phyloP scores from a whole-genome alignment of 2,888 invertebrate species.

The Peribatodes rhomboidaria region DNA sequence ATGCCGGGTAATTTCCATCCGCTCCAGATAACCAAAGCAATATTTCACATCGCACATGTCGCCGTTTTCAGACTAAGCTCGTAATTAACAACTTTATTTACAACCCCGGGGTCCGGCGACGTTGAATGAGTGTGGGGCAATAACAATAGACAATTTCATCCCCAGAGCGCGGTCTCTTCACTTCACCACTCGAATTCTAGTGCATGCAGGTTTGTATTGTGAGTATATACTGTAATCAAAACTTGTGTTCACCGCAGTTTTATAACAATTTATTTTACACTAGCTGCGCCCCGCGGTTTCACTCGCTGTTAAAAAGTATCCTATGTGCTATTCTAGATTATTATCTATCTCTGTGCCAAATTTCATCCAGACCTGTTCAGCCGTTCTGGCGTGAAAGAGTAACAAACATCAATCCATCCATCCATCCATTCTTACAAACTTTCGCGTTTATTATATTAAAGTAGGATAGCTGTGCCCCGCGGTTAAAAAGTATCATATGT shows the following conservation, averaged over 20 bases:
- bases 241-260: background rate
- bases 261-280: background rate
- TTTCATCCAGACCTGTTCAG: no score
- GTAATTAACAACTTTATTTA: slow-evolving; percentile 43
- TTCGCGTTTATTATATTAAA: no score
- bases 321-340: no score
- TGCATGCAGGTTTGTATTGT: slow-evolving; percentile 3
- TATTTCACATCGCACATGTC: slow-evolving; percentile 68
- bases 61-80: slow-evolving; percentile 56
- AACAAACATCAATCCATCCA: no score
- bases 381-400: no score
- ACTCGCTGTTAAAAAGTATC: no score
- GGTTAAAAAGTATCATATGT: no score
- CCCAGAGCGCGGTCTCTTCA: background rate
- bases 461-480: no score
- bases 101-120: slow-evolving; percentile 19
- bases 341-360: no score
- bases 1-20: slow-evolving; percentile 67
- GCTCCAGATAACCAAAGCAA: slow-evolving; percentile 68
- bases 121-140: slow-evolving; percentile 20
- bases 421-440: no score
- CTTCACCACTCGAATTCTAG: slow-evolving; percentile 3
- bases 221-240: slow-evolving; percentile 2
- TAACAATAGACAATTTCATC: slow-evolving; percentile 27
- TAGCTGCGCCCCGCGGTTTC: no score